Base-by-base conservation (phyloP, 2,113 vertebrate species). In the Hippocampus comes region DNA sequence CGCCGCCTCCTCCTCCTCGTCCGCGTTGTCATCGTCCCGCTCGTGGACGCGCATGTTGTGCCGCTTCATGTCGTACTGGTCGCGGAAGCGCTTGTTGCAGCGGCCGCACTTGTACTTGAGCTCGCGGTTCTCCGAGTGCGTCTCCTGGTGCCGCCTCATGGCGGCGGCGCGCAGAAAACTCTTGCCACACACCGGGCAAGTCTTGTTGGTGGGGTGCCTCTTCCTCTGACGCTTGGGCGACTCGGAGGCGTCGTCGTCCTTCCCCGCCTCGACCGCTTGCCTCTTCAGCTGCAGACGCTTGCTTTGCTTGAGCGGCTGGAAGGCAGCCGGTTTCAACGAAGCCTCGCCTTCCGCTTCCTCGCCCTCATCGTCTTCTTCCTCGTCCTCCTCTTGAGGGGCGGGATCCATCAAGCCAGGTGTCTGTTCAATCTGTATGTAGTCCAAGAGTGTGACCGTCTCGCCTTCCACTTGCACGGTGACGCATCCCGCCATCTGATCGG, bases 1-100 rank as follows among this genome's bases (percentile, higher is more conserved):
- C 0, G 43, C 85, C 75, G 25, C 70, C 79, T 75, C 0, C 10
- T 80, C 84, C 79, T 76, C 86, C 2, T 86, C 0, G 11, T 80
- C 80, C 0, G 27, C 0, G 12, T 9, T 42, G 43, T 2, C 17
- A 0, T 76, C 85, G 4, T 86, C 90, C 67, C 75, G 83, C 17
- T 88, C 89, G 0, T 90, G 89, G 9, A 91, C 88, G 1, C 90
- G 89, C 86, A 88, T 86, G 78, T 69, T 80, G 77, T 91, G 90
- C 2, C 90, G 72, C 56, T 88, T 90, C 90, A 91, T 88, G 84
- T 90, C 89, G 0, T 91, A 90, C 21, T 85, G 89, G 78, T 91
- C 90, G 74, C 90, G 80, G 83, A 91, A 91, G 1, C 85, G 71
- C 63, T 91, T 91, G 74, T 88, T 86, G 9, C 90, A 90, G 76